phyloP scores from a whole-genome alignment of 2,888 invertebrate genomes.

The Ferrisia virgata region DNA sequence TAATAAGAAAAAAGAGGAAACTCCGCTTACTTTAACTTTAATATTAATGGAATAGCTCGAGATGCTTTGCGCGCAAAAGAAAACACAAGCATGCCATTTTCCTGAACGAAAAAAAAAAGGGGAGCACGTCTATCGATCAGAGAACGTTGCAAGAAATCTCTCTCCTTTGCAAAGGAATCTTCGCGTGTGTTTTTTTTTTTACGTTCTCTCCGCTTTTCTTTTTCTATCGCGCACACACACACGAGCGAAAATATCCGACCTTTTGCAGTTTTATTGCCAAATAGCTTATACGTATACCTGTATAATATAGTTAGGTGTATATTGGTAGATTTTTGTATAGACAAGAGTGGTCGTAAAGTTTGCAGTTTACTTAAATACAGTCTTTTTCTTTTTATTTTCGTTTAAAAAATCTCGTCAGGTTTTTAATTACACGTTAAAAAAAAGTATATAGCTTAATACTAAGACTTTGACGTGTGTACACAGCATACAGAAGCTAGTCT shows the following conservation, averaged over 20 bases:
- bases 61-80: slow-evolving; percentile 8
- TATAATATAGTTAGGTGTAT: too few species aligned
- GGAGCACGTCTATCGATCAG: not conserved
- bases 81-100: not conserved
- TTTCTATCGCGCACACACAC: not conserved
- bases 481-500: not conserved
- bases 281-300: not conserved
- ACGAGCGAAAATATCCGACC: not conserved
- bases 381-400: not conserved
- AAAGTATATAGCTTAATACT: not conserved
- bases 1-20: not conserved
- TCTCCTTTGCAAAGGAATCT: not conserved
- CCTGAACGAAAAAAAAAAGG: not conserved
- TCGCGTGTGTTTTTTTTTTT: not conserved
- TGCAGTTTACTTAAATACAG: not conserved
- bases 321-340: too few species aligned
- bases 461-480: not conserved
- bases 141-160: not conserved
- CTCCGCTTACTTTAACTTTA: slow-evolving; percentile 17
- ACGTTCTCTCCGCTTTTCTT: not conserved
- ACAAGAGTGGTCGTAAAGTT: not conserved
- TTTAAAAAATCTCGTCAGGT: not conserved
- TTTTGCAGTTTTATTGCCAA: not conserved
- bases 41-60: slow-evolving; percentile 9
- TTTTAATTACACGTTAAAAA: not conserved